These are phyloP conservation scores for Pycnomerus fuliginosus DNA, from an alignment of 2,888 invertebrate genomes.

Conservation along the genomic window DNA sequence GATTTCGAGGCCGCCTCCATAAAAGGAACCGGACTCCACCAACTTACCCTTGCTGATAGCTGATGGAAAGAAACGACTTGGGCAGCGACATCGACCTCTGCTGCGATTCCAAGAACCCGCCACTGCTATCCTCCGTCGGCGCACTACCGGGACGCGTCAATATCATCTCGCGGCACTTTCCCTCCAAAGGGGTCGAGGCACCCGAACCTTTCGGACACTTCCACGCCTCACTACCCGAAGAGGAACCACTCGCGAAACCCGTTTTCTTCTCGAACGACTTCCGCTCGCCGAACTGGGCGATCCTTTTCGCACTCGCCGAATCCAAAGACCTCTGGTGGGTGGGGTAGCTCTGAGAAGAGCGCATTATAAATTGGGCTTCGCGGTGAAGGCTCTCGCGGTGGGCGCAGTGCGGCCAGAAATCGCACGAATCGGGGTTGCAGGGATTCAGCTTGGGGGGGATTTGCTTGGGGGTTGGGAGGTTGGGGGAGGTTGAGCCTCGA, in stretches of 20 bases:
- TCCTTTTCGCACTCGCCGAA: background rate
- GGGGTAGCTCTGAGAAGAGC: constrained; percentile 58
- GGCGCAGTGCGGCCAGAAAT: constrained; percentile 64
- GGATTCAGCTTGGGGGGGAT: constrained; percentile 37
- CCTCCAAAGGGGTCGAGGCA: constrained; percentile 57
- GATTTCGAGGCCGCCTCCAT: no score
- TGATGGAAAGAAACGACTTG: constrained; percentile 56
- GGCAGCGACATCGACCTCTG: constrained; percentile 58
- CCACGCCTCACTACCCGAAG: constrained; percentile 59
- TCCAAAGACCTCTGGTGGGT: constrained; percentile 54
- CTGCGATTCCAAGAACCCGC: constrained; percentile 44
- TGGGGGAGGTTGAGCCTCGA: constrained; percentile 55
- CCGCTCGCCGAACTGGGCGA: background rate
- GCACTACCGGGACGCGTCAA: constrained; percentile 58
- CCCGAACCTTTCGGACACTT: constrained; percentile 56
- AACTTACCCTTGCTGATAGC: constrained; percentile 38
- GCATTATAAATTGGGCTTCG: constrained; percentile 48
- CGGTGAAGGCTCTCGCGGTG: constrained; percentile 50
- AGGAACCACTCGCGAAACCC: constrained; percentile 42
- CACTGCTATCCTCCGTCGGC: constrained; percentile 49
- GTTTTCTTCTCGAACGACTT: constrained; percentile 14
- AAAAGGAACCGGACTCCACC: no score
- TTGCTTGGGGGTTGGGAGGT: constrained; percentile 33
- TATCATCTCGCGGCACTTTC: constrained; percentile 51
- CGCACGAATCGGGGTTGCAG: constrained; percentile 59